A percentile compares a stretch with the other conserved stretches of the same genome.
Conservation (phyloP, 1,140 invertebrate species). For the Rhyacophila brunnea region DNA sequence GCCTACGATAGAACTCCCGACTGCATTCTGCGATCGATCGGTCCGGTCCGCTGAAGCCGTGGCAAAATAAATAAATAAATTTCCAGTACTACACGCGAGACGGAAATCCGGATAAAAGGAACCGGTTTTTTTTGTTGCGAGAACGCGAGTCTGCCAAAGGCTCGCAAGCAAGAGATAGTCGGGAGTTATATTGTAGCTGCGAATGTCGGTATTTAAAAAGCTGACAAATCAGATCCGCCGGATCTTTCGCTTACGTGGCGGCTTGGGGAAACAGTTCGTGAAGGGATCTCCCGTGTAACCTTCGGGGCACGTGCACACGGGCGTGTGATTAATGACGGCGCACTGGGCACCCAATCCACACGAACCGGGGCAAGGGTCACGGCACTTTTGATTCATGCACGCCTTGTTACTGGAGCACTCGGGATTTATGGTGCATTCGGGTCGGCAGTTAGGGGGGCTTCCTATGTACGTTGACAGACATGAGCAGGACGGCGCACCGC, state of each 20-base stretch:
- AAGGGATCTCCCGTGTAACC: slow-evolving; percentile 74
- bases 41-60: no score
- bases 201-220: slow-evolving; percentile 55
- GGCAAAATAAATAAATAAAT: no score
- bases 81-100: no score
- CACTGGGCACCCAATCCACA: slow-evolving; percentile 76
- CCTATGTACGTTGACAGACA: slow-evolving; percentile 66
- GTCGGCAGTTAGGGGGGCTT: slow-evolving; percentile 71
- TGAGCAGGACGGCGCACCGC: slow-evolving; percentile 64
- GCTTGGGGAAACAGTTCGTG: slow-evolving; percentile 53
- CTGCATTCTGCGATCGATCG: slow-evolving; percentile 65
- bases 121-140: slow-evolving; percentile 3
- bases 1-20: slow-evolving; percentile 60
- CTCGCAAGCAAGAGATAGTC: slow-evolving; percentile 67
- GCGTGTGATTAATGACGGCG: slow-evolving; percentile 70
- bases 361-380: slow-evolving; percentile 73
- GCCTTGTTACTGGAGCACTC: slow-evolving; percentile 72
- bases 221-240: no score
- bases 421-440: slow-evolving; percentile 70
- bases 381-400: slow-evolving; percentile 73
- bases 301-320: slow-evolving; percentile 67
- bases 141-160: no score
- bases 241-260: slow-evolving; percentile 16
- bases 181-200: slow-evolving; percentile 14
- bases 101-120: no score